These are phyloP conservation scores for Orchesellides sinensis DNA, from an alignment of 2,888 invertebrate genomes.

Conservation along the genomic window DNA sequence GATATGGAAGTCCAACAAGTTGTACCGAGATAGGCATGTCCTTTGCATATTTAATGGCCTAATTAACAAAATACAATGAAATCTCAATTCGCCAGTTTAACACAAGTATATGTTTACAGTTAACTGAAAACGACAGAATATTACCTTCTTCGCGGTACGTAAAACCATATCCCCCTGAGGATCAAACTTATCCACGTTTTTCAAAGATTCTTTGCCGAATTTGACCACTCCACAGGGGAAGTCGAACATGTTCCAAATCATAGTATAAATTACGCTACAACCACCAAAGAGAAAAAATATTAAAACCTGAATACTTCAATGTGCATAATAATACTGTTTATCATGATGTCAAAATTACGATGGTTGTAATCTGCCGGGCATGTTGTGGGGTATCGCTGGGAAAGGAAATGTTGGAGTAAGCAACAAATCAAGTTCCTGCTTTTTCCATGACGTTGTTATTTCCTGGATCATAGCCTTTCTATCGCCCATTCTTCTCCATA, in stretches of 20 bases:
- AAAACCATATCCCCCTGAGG: conserved; percentile 68
- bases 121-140: background rate
- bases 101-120: background rate
- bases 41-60: conserved; percentile 72
- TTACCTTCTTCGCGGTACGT: conserved; percentile 61
- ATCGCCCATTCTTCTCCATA: conserved; percentile 68
- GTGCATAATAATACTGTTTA: background rate
- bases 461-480: conserved; percentile 49
- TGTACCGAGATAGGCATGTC: conserved; percentile 70
- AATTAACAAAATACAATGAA: background rate
- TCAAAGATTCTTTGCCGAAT: conserved; percentile 68
- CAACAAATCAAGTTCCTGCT: conserved; percentile 76
- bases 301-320: background rate
- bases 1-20: conserved; percentile 33
- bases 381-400: conserved; percentile 70
- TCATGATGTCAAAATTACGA: background rate
- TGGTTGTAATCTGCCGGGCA: conserved; percentile 64
- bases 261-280: conserved; percentile 60
- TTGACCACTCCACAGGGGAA: conserved; percentile 69
- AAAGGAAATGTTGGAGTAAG: conserved; percentile 76
- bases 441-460: conserved; percentile 63
- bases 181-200: conserved; percentile 60
- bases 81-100: background rate
- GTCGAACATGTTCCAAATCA: conserved; percentile 68
- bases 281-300: conserved; percentile 4